These are phyloP conservation scores for Podotricha telesiphe DNA, from an alignment of 2,888 invertebrate genomes.

Conservation along the genomic window DNA sequence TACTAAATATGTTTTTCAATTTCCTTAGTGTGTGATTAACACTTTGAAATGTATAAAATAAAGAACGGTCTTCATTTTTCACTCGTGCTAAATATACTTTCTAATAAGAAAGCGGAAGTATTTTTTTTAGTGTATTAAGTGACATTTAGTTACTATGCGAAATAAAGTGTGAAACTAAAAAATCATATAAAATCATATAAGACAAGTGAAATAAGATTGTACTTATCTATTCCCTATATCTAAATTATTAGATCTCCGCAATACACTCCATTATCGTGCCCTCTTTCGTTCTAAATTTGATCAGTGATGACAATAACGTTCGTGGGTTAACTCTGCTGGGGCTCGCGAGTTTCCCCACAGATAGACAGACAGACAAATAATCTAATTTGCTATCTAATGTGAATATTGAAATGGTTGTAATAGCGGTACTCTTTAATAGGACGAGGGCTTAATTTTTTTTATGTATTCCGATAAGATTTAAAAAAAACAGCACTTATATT, in stretches of 20 bases:
- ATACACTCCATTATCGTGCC: constrained; percentile 41
- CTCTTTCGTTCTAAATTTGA: constrained; percentile 53
- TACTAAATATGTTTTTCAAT: too few species aligned
- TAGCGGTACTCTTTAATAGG: background rate
- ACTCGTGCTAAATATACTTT: too few species aligned
- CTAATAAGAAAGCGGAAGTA: too few species aligned
- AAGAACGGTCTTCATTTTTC: too few species aligned
- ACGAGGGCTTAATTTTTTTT: background rate
- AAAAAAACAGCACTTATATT: too few species aligned
- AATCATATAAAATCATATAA: background rate
- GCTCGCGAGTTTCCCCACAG: constrained; percentile 46
- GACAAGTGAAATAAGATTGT: background rate
- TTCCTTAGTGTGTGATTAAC: too few species aligned
- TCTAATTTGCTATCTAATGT: constrained; percentile 57
- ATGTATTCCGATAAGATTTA: too few species aligned
- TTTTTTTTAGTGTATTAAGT: too few species aligned
- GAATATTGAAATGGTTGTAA: constrained; percentile 35
- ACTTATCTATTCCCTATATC: constrained; percentile 17
- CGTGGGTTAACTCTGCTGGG: constrained; percentile 52
- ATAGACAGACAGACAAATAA: constrained; percentile 55
- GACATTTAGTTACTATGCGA: too few species aligned
- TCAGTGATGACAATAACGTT: constrained; percentile 55
- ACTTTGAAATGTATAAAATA: too few species aligned
- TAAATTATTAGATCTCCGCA: constrained; percentile 38
- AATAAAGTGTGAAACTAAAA: too few species aligned